Base-by-base conservation (phyloP, 2,113 vertebrate genomes). In the Corythornis cristatus region DNA sequence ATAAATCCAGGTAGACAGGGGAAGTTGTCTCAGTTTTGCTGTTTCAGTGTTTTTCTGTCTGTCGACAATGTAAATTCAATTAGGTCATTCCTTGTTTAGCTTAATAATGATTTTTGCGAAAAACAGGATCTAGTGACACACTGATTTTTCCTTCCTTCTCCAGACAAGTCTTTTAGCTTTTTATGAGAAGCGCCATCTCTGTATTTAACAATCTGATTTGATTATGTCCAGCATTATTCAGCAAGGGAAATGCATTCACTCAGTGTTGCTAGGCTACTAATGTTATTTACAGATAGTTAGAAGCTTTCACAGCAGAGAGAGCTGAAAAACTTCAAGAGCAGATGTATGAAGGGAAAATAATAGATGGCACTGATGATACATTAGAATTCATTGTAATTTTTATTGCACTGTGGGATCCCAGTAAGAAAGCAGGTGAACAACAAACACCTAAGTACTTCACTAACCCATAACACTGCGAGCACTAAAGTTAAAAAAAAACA, bases 191-290 rank as follows among this genome's bases (percentile, higher is more conserved):
- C 16, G 86, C 9, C 14, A 33, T 18, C 68, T 45, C 37, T 67
- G 42, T 29, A 50, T 84, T 77, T 83, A 74, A 88, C 76, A 79
- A 87, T 66, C 74, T 94, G 68, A 74, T 96, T 91, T 96, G 91
- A 93, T 96, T 96, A 95, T 89, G 58, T 92, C 83, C 81, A 83
- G 73, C 19, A 8, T 93, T 94, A 92, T 94, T 93, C 93, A 85
- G 81, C 88, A 89, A 86, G 81, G 91, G 73, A 96, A 92, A 90
- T 14, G 29, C 58, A 90, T 93, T 97, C 95, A 88, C 86, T 93
- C 85, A 21, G 33, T 57, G 97, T 97, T 97, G 97, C 97, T 97
- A 97, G 91, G 97, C 85, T 97, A 97, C 96, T 76, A 95, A 81
- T 68, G 78, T 97, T 97, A 96, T 97, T 97, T 97, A 96, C 93